Conservation (phyloP, 2,888 invertebrate species). For the Norana najaformis region DNA sequence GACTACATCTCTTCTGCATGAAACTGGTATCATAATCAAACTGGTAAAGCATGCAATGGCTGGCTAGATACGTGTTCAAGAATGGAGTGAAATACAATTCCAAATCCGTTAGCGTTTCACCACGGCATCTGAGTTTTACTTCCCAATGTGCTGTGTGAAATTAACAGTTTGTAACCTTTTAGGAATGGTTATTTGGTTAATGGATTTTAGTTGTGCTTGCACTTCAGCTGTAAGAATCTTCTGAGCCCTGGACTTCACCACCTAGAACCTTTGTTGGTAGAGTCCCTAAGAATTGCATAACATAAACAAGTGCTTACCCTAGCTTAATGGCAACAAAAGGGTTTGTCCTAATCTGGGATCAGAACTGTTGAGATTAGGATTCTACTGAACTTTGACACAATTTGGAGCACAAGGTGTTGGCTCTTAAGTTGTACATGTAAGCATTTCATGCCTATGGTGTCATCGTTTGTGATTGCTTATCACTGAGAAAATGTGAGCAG, state of each 20-base stretch:
- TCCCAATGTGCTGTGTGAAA: neutral
- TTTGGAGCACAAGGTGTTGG: no score
- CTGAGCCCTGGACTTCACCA: conserved; percentile 1
- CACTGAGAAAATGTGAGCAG: no score
- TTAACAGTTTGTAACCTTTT: neutral
- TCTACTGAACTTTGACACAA: no score
- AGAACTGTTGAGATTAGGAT: no score
- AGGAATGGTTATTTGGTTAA: neutral
- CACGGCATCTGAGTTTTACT: neutral
- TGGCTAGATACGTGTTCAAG: neutral
- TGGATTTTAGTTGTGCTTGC: conserved; percentile 13
- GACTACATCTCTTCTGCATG: no score
- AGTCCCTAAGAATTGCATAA: neutral
- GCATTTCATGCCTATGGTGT: no score
- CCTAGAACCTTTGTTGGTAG: neutral
- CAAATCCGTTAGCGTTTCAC: neutral
- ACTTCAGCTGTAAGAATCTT: neutral
- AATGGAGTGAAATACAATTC: neutral
- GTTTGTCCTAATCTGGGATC: no score
- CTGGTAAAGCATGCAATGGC: no score
- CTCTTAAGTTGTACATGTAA: no score
- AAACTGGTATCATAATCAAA: no score
- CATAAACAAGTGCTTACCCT: neutral
- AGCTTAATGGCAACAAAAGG: neutral
- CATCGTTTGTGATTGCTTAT: no score